These are phyloP conservation scores for human DNA, from an alignment of 2,113 vertebrate genomes.

Conservation along the genomic window DNA sequence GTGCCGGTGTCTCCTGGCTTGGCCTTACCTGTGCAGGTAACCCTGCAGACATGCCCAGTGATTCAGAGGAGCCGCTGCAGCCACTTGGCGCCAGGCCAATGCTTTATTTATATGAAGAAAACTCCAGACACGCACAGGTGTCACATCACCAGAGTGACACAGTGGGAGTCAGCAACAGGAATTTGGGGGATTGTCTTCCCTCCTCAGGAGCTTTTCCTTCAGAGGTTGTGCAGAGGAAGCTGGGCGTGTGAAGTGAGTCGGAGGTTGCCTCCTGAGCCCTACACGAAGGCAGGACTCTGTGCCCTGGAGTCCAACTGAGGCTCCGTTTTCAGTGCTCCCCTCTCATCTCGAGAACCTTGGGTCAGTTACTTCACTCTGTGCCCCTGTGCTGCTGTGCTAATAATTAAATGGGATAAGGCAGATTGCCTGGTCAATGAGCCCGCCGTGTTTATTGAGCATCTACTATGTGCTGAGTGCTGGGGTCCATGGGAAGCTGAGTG, in stretches of 20 bases:
- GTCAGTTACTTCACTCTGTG: rapidly evolving
- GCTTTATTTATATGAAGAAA: neutral
- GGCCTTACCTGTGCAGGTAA: too few relatives aligned
- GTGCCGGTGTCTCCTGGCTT: neutral
- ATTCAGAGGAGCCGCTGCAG: rapidly evolving
- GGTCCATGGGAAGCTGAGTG: neutral
- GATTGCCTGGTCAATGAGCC: neutral
- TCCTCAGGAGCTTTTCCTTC: neutral
- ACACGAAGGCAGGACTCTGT: rapidly evolving
- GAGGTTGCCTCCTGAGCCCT: neutral
- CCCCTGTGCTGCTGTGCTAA: too few relatives aligned
- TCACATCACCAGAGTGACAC: too few relatives aligned
- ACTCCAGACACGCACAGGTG: neutral
- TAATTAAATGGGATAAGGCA: rapidly evolving
- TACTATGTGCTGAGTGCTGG: neutral
- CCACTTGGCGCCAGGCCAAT: rapidly evolving
- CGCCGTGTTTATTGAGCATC: neutral
- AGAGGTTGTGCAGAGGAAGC: neutral
- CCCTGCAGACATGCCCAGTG: rapidly evolving
- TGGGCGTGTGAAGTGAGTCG: rapidly evolving
- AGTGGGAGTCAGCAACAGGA: rapidly evolving
- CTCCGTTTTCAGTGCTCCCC: neutral
- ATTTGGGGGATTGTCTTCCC: neutral
- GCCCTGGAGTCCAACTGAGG: too few relatives aligned
- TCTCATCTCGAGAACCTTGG: rapidly evolving